Conservation (phyloP, 2,888 invertebrate species). For the Uloborus plumipes region DNA sequence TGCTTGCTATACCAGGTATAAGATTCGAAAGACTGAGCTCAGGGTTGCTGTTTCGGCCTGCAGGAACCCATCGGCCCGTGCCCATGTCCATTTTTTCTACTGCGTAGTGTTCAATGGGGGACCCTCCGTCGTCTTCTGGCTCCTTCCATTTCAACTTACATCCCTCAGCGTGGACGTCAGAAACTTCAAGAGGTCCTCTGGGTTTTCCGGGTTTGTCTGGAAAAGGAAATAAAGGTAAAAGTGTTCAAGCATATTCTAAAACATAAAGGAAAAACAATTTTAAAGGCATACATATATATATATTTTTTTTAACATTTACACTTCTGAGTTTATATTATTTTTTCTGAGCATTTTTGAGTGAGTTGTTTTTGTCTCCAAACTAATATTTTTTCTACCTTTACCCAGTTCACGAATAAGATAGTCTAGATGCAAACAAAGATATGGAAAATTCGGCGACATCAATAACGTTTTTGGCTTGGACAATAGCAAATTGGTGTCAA, state of each 20-base stretch:
- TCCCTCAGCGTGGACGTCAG: constrained; percentile 92
- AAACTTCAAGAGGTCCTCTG: constrained; percentile 89
- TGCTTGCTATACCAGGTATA: constrained; percentile 75
- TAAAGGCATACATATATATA: too few relatives aligned
- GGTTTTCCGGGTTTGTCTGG: constrained; percentile 83
- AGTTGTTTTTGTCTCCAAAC: too few relatives aligned
- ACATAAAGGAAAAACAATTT: too few relatives aligned
- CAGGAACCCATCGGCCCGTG: constrained; percentile 91
- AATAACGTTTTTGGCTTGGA: too few relatives aligned
- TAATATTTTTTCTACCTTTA: too few relatives aligned
- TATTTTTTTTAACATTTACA: too few relatives aligned
- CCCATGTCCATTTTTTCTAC: constrained; percentile 80
- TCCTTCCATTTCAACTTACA: constrained; percentile 92
- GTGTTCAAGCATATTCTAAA: neutral
- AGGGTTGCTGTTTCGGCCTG: constrained; percentile 84
- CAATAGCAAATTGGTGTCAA: too few relatives aligned
- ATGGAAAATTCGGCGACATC: too few relatives aligned
- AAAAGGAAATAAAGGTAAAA: neutral
- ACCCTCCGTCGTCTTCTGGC: constrained; percentile 94
- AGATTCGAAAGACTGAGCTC: constrained; percentile 90
- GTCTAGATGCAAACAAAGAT: too few relatives aligned
- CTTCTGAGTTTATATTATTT: too few relatives aligned
- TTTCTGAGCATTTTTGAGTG: too few relatives aligned
- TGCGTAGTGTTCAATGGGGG: constrained; percentile 94
- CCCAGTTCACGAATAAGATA: too few relatives aligned